These are phyloP conservation scores for Drosophila aff. DNA, from an alignment of 1,140 invertebrate genomes.

Conservation along the genomic window DNA sequence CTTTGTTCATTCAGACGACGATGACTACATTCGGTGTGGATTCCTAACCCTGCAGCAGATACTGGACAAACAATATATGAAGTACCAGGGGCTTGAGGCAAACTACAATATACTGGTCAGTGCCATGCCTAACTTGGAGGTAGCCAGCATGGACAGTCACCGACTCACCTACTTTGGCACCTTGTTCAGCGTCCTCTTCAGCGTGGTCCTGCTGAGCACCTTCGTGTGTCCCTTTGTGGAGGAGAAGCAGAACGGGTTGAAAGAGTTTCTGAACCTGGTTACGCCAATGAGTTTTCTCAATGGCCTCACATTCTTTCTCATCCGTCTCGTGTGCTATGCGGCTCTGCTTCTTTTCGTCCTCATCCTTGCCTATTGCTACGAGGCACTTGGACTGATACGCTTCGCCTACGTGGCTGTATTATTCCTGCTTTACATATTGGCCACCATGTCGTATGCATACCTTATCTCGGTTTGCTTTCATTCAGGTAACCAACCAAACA, in stretches of 20 bases:
- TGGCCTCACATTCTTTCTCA: conserved; percentile 74
- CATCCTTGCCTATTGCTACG: conserved; percentile 44
- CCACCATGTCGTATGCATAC: conserved; percentile 78
- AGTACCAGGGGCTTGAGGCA: conserved; percentile 28
- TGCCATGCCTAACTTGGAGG: conserved; percentile 67
- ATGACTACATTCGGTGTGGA: conserved; percentile 71
- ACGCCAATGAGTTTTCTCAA: conserved; percentile 82
- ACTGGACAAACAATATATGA: conserved; percentile 70
- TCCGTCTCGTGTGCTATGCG: conserved; percentile 65
- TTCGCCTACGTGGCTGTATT: conserved; percentile 57
- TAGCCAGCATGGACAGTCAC: conserved; percentile 52
- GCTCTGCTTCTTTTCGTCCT: conserved; percentile 46
- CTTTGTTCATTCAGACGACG: conserved; percentile 57
- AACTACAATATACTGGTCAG: conserved; percentile 60
- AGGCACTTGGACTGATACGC: conserved; percentile 39
- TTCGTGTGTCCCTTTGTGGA: conserved; percentile 80
- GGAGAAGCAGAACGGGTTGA: conserved; percentile 82
- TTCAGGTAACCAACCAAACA: conserved; percentile 65
- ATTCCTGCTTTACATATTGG: conserved; percentile 68
- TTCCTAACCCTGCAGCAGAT: conserved; percentile 70
- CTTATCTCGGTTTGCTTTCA: conserved; percentile 81
- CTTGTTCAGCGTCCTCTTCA: conserved; percentile 65
- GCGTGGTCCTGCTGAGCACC: conserved; percentile 66
- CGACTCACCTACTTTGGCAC: conserved; percentile 64
- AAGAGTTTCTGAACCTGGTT: conserved; percentile 77